Percentiles rank a stretch among this genome's conserved stretches.
Evolutionary conservation across 2,797 vertebrate species (phyloP).

Genomic region (Pteropus rufus): DNA sequence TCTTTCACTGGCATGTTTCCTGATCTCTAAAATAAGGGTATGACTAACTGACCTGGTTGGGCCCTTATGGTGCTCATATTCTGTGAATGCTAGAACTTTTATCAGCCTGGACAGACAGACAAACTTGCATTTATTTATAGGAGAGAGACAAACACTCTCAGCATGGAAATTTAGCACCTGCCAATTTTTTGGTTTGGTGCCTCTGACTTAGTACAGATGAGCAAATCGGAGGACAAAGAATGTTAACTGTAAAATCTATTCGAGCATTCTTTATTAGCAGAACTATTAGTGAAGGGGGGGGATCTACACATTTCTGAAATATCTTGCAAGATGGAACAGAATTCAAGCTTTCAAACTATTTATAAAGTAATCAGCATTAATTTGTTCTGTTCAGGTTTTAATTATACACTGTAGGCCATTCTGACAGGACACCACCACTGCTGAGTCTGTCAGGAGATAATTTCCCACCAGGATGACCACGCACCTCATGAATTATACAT

Average conservation of each 20-base stretch:
- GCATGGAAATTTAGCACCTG: constrained; percentile 52
- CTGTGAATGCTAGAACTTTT: neutral
- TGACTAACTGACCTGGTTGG: neutral
- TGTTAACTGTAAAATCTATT: constrained; percentile 66
- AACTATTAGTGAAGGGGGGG: constrained; percentile 31
- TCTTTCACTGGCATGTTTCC: neutral
- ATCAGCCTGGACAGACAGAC: neutral
- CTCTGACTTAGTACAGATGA: neutral
- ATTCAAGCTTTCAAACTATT: constrained; percentile 82
- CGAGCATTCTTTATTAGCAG: constrained; percentile 71
- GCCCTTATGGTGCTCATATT: neutral
- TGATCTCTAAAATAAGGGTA: neutral
- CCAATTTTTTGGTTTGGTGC: constrained; percentile 42
- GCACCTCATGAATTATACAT: constrained; percentile 86
- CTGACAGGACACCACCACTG: constrained; percentile 81
- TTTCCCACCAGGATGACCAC: constrained; percentile 84
- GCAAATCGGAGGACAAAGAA: constrained; percentile 67
- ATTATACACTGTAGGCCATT: constrained; percentile 81
- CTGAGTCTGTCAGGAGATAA: constrained; percentile 84
- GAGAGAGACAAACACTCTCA: neutral
- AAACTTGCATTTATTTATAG: neutral
- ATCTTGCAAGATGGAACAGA: constrained; percentile 78
- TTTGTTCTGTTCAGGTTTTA: constrained; percentile 85
- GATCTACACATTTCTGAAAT: constrained; percentile 73
- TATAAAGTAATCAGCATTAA: constrained; percentile 85